A percentile compares a stretch with the other conserved stretches of the same genome.
phyloP scores from a whole-genome alignment of 2,888 invertebrate species.

The Sesamia inferens region DNA sequence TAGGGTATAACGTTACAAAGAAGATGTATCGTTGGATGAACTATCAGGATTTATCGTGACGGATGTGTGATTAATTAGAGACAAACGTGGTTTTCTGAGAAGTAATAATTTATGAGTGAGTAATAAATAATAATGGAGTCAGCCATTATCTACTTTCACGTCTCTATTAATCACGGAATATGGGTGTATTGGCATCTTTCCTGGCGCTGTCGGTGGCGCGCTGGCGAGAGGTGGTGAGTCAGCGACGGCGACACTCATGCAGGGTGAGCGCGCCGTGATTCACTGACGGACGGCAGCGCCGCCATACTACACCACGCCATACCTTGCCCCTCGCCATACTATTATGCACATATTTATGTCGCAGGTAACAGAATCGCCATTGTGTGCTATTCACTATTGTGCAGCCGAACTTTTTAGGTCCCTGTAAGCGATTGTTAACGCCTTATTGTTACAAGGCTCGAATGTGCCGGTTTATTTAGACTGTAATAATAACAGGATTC shows the following conservation, averaged over 20 bases:
- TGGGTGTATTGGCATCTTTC: slow-evolving; percentile 76
- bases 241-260: slow-evolving; percentile 71
- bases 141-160: slow-evolving; percentile 74
- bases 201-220: slow-evolving; percentile 40
- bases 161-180: slow-evolving; percentile 77
- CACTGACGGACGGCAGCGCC: slow-evolving; percentile 75
- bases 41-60: slow-evolving; percentile 54
- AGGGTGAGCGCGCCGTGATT: slow-evolving; percentile 74
- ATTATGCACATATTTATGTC: slow-evolving; percentile 88
- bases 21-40: slow-evolving; percentile 56
- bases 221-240: slow-evolving; percentile 62
- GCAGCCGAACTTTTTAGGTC: slow-evolving; percentile 85
- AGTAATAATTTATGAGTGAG: slow-evolving; percentile 66
- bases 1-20: slow-evolving; percentile 53
- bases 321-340: slow-evolving; percentile 72
- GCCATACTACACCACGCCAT: slow-evolving; percentile 22
- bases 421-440: slow-evolving; percentile 85
- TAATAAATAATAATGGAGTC: slow-evolving; percentile 74
- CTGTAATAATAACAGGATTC: slow-evolving; percentile 80
- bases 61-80: slow-evolving; percentile 64
- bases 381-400: slow-evolving; percentile 88
- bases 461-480: slow-evolving; percentile 79
- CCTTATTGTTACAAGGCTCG: slow-evolving; percentile 81
- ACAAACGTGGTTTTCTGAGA: slow-evolving; percentile 65
- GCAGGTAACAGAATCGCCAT: slow-evolving; percentile 87